Conservation (phyloP, 2,797 vertebrate genomes). For the Lemur catta region DNA sequence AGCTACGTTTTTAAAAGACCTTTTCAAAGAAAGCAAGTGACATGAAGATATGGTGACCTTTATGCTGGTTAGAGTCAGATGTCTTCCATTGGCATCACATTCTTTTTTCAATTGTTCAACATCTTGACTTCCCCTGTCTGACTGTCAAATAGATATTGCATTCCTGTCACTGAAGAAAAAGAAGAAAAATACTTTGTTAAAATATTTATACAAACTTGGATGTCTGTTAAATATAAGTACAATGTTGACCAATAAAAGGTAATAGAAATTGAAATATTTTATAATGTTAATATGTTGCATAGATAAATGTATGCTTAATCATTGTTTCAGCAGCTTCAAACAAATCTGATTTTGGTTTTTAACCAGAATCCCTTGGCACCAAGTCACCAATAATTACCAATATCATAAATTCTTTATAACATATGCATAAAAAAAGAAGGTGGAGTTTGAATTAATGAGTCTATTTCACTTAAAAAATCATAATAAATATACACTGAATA, state of each 20-base stretch:
- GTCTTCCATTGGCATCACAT: neutral
- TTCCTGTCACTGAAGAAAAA: slow-evolving; percentile 35
- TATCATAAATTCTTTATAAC: neutral
- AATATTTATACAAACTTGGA: neutral
- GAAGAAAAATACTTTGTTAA: neutral
- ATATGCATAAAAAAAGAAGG: neutral
- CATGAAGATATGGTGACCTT: neutral
- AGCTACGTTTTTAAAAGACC: neutral
- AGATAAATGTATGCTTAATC: neutral
- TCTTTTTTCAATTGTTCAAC: slow-evolving; percentile 47
- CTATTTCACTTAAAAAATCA: neutral
- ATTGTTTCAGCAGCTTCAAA: neutral
- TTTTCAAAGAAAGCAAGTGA: slow-evolving; percentile 49
- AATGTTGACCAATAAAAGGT: neutral
- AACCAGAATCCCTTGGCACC: neutral
- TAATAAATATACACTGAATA: neutral
- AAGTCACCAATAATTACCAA: neutral
- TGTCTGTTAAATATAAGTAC: neutral
- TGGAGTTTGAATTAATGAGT: neutral
- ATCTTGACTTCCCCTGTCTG: slow-evolving; percentile 16
- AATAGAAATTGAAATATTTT: neutral
- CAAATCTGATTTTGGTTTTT: neutral
- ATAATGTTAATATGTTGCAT: neutral
- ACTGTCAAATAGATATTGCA: slow-evolving; percentile 41
- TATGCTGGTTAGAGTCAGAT: neutral